Conservation (phyloP, 2,113 vertebrate genomes). For the Typhlomys cinereus region DNA sequence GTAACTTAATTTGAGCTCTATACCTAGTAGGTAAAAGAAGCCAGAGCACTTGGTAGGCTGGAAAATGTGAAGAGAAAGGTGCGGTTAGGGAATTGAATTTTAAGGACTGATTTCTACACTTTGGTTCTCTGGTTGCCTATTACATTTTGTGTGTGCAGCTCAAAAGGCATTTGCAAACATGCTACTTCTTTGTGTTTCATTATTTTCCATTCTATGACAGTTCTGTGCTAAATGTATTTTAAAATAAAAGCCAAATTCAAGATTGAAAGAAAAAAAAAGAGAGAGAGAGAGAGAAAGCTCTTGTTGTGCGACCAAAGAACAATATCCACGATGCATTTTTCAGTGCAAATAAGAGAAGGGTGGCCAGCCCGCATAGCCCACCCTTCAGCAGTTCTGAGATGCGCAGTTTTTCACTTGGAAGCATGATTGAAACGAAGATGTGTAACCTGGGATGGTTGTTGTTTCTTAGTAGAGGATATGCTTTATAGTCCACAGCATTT, state of each 20-base stretch:
- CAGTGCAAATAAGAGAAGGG: conserved; percentile 17
- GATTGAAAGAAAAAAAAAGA: too few species aligned
- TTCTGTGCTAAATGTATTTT: conserved; percentile 73
- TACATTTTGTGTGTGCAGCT: conserved; percentile 54
- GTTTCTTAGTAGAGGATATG: conserved; percentile 15
- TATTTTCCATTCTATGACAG: conserved; percentile 62
- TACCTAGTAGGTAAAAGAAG: conserved; percentile 41
- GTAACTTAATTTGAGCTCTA: conserved; percentile 56
- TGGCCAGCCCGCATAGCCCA: background rate
- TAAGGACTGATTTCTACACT: conserved; percentile 48
- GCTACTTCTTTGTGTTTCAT: conserved; percentile 67
- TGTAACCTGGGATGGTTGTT: conserved; percentile 11
- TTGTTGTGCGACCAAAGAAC: background rate
- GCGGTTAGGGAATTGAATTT: conserved; percentile 55
- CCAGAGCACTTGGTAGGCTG: background rate
- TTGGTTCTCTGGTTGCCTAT: conserved; percentile 43
- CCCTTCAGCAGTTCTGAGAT: background rate
- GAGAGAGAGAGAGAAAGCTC: background rate
- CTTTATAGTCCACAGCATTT: conserved; percentile 11
- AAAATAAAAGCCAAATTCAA: conserved; percentile 71
- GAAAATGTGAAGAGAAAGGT: conserved; percentile 63
- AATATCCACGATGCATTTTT: conserved; percentile 50
- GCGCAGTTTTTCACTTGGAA: background rate
- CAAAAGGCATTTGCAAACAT: conserved; percentile 64
- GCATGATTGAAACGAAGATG: conserved; percentile 38